A percentile compares a stretch with the other conserved stretches of the same genome.
Evolutionary conservation across 2,888 invertebrate species (phyloP).

Genomic region (Eretmocerus hayati): DNA sequence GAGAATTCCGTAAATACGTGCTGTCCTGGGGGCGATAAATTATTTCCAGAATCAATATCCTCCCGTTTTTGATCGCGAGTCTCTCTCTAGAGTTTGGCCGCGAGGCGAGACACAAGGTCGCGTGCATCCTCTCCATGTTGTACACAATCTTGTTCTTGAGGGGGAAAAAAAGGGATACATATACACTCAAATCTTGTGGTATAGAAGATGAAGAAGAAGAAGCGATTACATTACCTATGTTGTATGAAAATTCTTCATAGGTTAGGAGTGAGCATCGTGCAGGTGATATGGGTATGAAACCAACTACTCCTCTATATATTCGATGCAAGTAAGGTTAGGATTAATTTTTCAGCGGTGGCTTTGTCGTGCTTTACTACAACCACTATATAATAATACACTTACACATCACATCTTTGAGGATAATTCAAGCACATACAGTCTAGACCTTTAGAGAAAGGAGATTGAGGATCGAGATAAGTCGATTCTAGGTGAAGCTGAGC

Average conservation of each 20-base stretch:
- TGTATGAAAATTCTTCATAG: conserved; percentile 18
- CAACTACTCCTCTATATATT: no score
- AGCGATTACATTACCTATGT: conserved; percentile 8
- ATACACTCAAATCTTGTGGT: no score
- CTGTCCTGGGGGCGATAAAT: conserved; percentile 16
- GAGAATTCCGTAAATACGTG: no score
- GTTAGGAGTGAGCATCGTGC: not conserved
- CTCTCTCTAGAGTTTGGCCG: no score
- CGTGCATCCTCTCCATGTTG: no score
- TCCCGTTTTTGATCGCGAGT: not conserved
- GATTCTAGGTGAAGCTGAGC: no score
- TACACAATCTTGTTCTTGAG: no score
- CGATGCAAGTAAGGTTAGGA: no score
- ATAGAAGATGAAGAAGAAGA: not conserved
- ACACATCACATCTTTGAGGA: no score
- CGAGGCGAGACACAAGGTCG: not conserved
- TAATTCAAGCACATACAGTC: no score
- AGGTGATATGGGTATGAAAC: not conserved
- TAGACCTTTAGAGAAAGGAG: no score
- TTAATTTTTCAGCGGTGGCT: conserved; percentile 17
- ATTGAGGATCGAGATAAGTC: conserved; percentile 3
- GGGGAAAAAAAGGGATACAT: not conserved
- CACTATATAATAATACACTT: not conserved
- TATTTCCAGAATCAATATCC: not conserved
- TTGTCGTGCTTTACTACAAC: not conserved